A percentile compares a stretch with the other conserved stretches of the same genome.
Conservation (phyloP, 2,113 vertebrate genomes). For the Vulpes ferrilata region DNA sequence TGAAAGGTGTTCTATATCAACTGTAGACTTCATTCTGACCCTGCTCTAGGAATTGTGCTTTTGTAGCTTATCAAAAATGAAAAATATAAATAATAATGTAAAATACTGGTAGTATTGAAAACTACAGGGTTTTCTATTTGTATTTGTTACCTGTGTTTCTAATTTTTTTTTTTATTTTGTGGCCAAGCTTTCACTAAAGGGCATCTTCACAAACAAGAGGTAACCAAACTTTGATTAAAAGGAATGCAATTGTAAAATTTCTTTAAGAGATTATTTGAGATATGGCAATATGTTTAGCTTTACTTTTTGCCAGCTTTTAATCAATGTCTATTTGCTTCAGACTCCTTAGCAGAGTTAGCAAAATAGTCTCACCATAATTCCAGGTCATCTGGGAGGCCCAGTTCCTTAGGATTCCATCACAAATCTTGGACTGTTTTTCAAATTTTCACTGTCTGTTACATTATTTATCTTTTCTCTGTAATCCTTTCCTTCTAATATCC, state of each 20-base stretch:
- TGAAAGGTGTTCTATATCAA: background rate
- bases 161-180: background rate
- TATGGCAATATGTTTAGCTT: background rate
- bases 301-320: background rate
- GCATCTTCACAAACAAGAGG: background rate
- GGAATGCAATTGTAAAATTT: background rate
- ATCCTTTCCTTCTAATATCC: background rate
- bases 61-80: background rate
- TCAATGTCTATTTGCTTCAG: background rate
- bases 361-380: background rate
- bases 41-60: background rate
- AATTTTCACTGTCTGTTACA: background rate
- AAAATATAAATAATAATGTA: background rate
- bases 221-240: background rate
- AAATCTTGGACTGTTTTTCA: background rate
- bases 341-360: background rate
- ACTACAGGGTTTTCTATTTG: background rate
- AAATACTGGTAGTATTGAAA: background rate
- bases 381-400: background rate
- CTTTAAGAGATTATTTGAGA: background rate
- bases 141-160: background rate
- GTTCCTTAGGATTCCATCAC: background rate
- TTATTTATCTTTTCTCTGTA: background rate
- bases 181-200: background rate
- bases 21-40: background rate